These are phyloP conservation scores for Pemphigus obesinymphae DNA, from an alignment of 1,140 invertebrate species.

Conservation along the genomic window DNA sequence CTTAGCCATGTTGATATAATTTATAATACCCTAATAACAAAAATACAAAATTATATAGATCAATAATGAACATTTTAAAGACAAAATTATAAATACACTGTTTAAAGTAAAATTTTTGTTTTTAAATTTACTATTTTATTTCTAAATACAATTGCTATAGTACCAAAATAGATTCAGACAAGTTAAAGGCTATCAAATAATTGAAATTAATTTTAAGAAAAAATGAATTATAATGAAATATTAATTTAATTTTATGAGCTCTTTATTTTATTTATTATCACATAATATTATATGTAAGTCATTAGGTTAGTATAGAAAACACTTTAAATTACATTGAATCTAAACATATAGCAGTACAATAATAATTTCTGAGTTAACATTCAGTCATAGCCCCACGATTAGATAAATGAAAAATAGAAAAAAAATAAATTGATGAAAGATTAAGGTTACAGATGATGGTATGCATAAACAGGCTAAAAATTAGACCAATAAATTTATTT, in stretches of 20 bases:
- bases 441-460: neutral
- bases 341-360: neutral
- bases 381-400: neutral
- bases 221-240: neutral
- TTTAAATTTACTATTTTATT: neutral
- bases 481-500: neutral
- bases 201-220: neutral
- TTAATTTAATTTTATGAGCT: neutral
- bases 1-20: neutral
- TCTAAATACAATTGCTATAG: neutral
- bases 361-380: neutral
- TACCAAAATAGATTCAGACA: constrained; percentile 4
- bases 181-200: neutral
- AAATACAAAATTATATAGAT: neutral
- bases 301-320: neutral
- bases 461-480: neutral
- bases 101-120: neutral
- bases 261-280: neutral
- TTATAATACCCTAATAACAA: neutral
- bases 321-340: neutral
- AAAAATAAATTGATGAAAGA: neutral
- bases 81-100: neutral
- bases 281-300: neutral
- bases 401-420: neutral
- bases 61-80: neutral